These are phyloP conservation scores for Orchesella flavescens DNA, from an alignment of 2,888 invertebrate species.

Conservation along the genomic window DNA sequence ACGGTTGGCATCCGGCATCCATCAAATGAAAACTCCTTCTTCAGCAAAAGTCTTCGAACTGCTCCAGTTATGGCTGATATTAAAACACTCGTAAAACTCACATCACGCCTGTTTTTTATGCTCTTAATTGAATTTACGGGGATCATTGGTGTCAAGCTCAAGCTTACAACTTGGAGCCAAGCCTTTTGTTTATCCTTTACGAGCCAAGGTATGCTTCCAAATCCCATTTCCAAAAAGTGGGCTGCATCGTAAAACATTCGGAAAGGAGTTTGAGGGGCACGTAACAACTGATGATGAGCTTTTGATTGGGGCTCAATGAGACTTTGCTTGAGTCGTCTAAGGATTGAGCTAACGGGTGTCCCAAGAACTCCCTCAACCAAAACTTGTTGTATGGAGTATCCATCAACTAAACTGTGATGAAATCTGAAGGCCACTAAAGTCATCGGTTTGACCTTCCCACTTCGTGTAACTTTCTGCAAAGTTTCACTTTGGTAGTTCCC, in stretches of 20 bases:
- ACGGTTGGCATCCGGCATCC: not conserved
- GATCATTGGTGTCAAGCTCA: not conserved
- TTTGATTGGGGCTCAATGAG: too few species aligned
- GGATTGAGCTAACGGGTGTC: too few species aligned
- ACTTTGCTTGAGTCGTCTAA: too few species aligned
- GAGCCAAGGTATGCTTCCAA: slow-evolving; percentile 14
- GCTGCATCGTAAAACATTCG: not conserved
- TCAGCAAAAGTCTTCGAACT: not conserved
- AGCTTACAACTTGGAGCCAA: slow-evolving; percentile 19
- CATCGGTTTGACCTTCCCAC: too few species aligned
- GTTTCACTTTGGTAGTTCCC: not conserved
- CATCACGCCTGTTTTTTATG: slow-evolving; percentile 29
- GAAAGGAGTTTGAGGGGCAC: not conserved
- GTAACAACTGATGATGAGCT: too few species aligned
- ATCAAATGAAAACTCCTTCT: not conserved
- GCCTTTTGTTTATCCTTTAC: slow-evolving; percentile 27
- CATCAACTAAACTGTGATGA: slow-evolving; percentile 36
- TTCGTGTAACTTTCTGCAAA: too few species aligned
- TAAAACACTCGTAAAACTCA: slow-evolving; percentile 38
- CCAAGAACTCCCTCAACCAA: not conserved
- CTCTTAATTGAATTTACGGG: slow-evolving; percentile 16
- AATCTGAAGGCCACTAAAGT: not conserved
- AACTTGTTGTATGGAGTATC: not conserved
- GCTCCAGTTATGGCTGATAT: slow-evolving; percentile 9
- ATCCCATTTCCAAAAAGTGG: not conserved